phyloP scores from a whole-genome alignment of 2,113 vertebrate genomes.

The Caranx melampygus region DNA sequence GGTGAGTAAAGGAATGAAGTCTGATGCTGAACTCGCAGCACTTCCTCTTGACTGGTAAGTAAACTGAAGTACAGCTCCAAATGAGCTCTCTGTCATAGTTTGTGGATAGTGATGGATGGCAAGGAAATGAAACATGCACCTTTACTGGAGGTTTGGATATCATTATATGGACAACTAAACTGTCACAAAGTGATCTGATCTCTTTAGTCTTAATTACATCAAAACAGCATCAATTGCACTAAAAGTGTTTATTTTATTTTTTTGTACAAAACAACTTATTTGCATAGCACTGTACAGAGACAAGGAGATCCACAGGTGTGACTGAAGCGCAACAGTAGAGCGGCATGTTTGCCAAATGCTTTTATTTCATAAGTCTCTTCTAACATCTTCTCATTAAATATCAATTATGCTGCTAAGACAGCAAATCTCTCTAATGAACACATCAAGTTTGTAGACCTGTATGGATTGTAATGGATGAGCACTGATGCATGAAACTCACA shows the following conservation, averaged over 20 bases:
- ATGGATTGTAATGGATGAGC: slow-evolving; percentile 19
- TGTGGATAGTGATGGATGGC: too few species aligned
- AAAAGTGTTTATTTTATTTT: slow-evolving; percentile 55
- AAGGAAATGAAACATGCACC: too few species aligned
- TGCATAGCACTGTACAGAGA: slow-evolving; percentile 15
- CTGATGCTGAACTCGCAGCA: too few species aligned
- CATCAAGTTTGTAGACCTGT: slow-evolving; percentile 5
- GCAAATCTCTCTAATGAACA: slow-evolving; percentile 31
- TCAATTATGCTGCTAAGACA: slow-evolving; percentile 47
- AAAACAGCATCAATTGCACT: slow-evolving; percentile 30
- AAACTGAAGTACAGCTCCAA: too few species aligned
- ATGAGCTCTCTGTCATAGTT: too few species aligned
- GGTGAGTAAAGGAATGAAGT: too few species aligned
- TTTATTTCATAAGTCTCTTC: slow-evolving; percentile 66
- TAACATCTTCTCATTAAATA: slow-evolving; percentile 47
- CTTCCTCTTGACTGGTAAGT: too few species aligned
- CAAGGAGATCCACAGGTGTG: slow-evolving; percentile 14
- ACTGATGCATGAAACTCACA: slow-evolving; percentile 19
- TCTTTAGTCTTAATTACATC: slow-evolving; percentile 14
- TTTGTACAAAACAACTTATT: slow-evolving; percentile 28
- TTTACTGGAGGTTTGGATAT: background rate
- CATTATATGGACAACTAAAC: background rate
- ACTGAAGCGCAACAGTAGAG: slow-evolving; percentile 50
- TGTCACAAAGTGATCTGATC: background rate
- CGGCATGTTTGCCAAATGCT: slow-evolving; percentile 37